Evolutionary conservation across 2,888 invertebrate species (phyloP), one percentile per base, ranked within the genome.

Genomic region (Gandaritis pyraliata): DNA sequence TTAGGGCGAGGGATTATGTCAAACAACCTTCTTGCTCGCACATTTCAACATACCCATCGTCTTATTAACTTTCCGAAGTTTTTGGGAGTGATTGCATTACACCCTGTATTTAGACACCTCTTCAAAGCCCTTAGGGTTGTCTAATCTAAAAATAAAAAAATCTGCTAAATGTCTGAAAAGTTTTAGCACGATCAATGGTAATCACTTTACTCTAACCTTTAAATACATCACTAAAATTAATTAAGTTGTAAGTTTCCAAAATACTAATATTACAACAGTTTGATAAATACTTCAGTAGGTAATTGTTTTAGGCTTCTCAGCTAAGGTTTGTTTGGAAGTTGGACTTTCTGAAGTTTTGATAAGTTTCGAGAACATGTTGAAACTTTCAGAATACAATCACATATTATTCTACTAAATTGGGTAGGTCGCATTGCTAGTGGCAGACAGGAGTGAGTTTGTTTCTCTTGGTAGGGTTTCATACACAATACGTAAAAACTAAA

Each of bases 161-260:
- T 0, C 33, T 33, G 8, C 36, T 23, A 58, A 36, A 38, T 12
- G 59, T 59, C 59, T 59, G 59, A 23, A 59, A 59, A 59, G 38
- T 59, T 59, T 59, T 16, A 15, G 13, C 10, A 33, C 41, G 58
- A 47, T 52, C 47, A 53, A 5, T 39, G 15, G 7, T 38, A 41
- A 16, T 18, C 39, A 45, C 33, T 33, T 33, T 8, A 33, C 8
- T 33, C 8, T 33, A 8, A 33, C 4, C 33, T 8, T 8, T 33
- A 18, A 16, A 13, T 41, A 8, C 15, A 41, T 15, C 41, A 6
- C 43, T 16, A 45, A 18, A 45, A 45, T 18, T 45, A 45, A 45
- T 45, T 18, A 45, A 16, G 18, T 45, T 16, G 5, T 11, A 45
- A 16, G 7, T 11, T 45, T 45, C 18, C 43, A 18, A 45, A 7